Conservation (phyloP, 2,797 vertebrate species). For the Macropodus opercularis region DNA sequence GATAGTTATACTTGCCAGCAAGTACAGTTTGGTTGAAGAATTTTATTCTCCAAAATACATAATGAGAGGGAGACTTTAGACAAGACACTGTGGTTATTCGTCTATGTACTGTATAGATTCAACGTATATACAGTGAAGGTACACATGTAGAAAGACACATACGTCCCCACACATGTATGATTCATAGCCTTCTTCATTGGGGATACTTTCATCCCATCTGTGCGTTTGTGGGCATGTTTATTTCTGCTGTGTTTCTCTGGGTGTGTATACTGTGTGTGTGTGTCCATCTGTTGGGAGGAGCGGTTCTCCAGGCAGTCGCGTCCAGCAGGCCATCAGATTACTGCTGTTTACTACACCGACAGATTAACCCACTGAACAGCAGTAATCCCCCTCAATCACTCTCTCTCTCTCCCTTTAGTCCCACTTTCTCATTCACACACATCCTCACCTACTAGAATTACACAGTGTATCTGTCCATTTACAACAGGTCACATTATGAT, state of each 20-base stretch:
- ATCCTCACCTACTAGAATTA: background rate
- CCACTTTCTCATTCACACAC: background rate
- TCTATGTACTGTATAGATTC: too few species aligned
- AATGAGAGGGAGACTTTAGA: too few species aligned
- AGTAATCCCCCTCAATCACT: conserved; percentile 57
- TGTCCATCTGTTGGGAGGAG: conserved; percentile 67
- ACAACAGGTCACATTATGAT: background rate
- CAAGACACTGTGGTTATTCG: too few species aligned
- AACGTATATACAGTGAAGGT: too few species aligned
- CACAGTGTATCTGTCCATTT: background rate
- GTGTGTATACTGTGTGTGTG: background rate
- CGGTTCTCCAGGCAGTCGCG: conserved; percentile 38
- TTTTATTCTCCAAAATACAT: too few species aligned
- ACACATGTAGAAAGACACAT: background rate
- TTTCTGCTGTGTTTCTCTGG: conserved; percentile 3
- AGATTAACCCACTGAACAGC: conserved; percentile 82
- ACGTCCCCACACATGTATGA: background rate
- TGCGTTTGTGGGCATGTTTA: conserved; percentile 2
- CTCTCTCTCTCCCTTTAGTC: conserved; percentile 15
- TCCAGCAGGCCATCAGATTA: conserved; percentile 70
- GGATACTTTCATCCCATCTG: background rate
- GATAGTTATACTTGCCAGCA: background rate
- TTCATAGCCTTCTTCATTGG: background rate
- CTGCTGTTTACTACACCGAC: conserved; percentile 78
- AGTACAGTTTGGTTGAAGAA: too few species aligned